A percentile compares a stretch with the other conserved stretches of the same genome.
Evolutionary conservation across 2,113 vertebrate species (phyloP).

Genomic region (Pandion haliaetus): DNA sequence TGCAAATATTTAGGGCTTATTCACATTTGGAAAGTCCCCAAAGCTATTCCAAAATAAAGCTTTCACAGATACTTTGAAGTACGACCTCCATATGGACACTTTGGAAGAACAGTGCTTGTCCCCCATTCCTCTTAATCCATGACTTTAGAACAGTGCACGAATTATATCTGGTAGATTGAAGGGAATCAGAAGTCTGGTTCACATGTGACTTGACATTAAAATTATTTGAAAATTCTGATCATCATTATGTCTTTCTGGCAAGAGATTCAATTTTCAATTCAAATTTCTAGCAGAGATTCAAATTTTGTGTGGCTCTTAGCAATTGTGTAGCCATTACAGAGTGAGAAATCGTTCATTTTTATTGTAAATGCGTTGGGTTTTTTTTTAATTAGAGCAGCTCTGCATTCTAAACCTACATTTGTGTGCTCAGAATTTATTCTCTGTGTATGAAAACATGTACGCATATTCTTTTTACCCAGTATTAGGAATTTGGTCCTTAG

Average conservation of each 20-base stretch:
- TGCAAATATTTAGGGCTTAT: neutral
- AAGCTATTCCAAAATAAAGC: neutral
- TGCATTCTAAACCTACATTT: neutral
- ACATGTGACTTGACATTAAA: neutral
- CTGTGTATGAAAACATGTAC: neutral
- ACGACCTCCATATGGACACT: accelerated
- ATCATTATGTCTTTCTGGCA: neutral
- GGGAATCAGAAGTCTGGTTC: neutral
- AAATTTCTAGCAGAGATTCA: neutral
- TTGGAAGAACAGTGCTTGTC: neutral
- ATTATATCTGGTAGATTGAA: neutral
- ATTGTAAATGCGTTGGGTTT: neutral
- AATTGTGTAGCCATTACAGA: neutral
- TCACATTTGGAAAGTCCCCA: neutral
- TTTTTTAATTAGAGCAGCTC: neutral
- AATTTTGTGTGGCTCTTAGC: neutral
- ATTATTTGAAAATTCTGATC: neutral
- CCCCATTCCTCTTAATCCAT: neutral
- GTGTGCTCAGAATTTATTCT: neutral
- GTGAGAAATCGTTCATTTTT: neutral
- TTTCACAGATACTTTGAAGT: neutral
- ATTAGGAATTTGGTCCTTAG: neutral
- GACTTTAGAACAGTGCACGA: neutral
- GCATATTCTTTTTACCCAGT: neutral
- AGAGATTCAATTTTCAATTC: neutral